A percentile compares a stretch with the other conserved stretches of the same genome.
phyloP scores from a whole-genome alignment of 2,113 vertebrate species.

The Vidua chalybeata region DNA sequence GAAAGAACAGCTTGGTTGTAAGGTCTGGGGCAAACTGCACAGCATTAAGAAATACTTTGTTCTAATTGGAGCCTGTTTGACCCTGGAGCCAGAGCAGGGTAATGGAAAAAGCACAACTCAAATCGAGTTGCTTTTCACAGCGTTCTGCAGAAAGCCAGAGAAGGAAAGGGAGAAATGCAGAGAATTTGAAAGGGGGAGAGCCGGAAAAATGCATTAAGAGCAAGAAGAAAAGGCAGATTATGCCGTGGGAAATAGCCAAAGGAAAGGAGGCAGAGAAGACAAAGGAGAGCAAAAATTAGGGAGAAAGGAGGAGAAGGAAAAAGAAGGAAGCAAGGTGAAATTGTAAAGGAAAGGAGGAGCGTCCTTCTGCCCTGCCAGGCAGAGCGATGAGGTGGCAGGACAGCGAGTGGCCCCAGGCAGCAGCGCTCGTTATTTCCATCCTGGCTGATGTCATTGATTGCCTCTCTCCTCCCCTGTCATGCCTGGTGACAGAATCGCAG shows the following conservation, averaged over 20 bases:
- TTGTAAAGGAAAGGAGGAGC: neutral
- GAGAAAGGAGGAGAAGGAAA: neutral
- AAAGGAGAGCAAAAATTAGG: neutral
- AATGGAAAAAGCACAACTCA: conserved; percentile 12
- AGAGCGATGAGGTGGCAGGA: conserved; percentile 12
- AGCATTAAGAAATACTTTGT: conserved; percentile 35
- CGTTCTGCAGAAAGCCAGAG: neutral
- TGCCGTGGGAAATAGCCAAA: neutral
- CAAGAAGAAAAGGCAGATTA: neutral
- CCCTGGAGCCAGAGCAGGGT: conserved; percentile 47
- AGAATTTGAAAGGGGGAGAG: neutral
- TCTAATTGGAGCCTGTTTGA: conserved; percentile 53
- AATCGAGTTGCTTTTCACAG: neutral
- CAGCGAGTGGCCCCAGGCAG: conserved; percentile 25
- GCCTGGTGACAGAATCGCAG: neutral
- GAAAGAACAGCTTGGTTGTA: conserved; percentile 18
- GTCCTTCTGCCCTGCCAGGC: conserved; percentile 12
- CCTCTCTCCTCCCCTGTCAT: neutral
- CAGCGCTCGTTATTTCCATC: conserved; percentile 59
- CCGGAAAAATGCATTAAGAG: neutral
- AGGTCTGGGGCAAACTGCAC: conserved; percentile 35
- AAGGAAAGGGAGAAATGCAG: neutral
- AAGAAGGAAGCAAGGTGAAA: neutral
- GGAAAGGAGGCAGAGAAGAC: neutral
- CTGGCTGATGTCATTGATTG: conserved; percentile 56